Conservation (phyloP, 2,797 vertebrate species). For the Tamandua tetradactyla region DNA sequence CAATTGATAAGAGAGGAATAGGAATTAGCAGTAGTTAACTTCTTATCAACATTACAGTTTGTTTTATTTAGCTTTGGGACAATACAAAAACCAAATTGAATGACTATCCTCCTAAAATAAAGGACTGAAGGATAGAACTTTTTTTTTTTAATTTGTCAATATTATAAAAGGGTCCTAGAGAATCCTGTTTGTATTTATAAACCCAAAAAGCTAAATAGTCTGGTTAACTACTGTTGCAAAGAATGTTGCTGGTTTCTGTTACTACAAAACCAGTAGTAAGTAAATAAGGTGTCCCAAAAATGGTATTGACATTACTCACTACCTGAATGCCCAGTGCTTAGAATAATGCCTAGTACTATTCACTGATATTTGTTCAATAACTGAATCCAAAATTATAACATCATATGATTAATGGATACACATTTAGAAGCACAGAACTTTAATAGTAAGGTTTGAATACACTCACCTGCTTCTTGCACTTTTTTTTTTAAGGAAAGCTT, state of each 20-base stretch:
- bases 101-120: conserved; percentile 10
- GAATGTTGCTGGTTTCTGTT: neutral
- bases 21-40: neutral
- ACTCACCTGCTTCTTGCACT: neutral
- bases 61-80: conserved; percentile 6
- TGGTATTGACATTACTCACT: neutral
- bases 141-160: neutral
- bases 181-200: conserved; percentile 3
- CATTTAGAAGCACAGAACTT: neutral
- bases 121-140: neutral
- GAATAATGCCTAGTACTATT: neutral
- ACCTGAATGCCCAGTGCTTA: neutral
- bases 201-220: neutral
- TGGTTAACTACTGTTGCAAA: neutral
- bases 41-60: neutral
- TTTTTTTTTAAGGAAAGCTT: neutral
- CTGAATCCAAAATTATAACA: neutral
- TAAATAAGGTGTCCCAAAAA: neutral
- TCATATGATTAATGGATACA: neutral
- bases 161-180: neutral
- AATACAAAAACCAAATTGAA: neutral
- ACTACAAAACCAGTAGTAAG: neutral
- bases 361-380: neutral
- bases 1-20: conserved; percentile 16
- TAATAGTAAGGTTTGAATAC: neutral